Evolutionary conservation across 2,113 vertebrate species (phyloP).

Genomic region (Dasypus novemcinctus): DNA sequence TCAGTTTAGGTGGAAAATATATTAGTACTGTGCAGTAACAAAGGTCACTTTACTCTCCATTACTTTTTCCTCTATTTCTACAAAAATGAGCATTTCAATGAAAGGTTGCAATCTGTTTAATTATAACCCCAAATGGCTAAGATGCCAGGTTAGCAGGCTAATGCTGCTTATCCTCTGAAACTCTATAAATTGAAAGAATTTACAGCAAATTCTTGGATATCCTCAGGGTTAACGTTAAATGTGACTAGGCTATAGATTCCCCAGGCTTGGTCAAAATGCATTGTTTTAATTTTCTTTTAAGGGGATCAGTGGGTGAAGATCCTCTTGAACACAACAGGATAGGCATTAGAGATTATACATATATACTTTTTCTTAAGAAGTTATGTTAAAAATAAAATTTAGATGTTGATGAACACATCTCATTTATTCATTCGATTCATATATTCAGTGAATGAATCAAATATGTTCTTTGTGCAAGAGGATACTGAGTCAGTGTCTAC

Average conservation of each 20-base stretch:
- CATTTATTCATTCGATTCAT: neutral
- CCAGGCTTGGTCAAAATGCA: neutral
- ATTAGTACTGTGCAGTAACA: neutral
- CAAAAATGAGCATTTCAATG: neutral
- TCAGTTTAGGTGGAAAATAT: neutral
- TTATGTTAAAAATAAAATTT: neutral
- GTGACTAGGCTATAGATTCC: slow-evolving; percentile 10
- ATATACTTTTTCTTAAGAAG: neutral
- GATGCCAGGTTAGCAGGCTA: slow-evolving; percentile 39
- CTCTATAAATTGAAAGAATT: slow-evolving; percentile 40
- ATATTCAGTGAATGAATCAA: neutral
- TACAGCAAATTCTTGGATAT: slow-evolving; percentile 42
- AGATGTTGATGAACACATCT: neutral
- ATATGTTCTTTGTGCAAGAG: neutral
- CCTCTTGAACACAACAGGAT: neutral
- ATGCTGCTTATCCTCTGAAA: slow-evolving; percentile 41
- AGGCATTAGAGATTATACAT: neutral
- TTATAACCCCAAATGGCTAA: slow-evolving; percentile 47
- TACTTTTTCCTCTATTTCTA: slow-evolving; percentile 8
- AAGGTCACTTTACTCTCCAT: neutral
- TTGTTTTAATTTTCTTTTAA: slow-evolving; percentile 1
- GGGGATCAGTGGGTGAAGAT: neutral
- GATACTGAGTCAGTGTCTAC: neutral
- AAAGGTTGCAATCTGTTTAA: slow-evolving; percentile 47
- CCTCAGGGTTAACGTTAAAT: neutral